Evolutionary conservation across 2,797 vertebrate genomes (phyloP).

Genomic region (Pogoniulus pusillus): DNA sequence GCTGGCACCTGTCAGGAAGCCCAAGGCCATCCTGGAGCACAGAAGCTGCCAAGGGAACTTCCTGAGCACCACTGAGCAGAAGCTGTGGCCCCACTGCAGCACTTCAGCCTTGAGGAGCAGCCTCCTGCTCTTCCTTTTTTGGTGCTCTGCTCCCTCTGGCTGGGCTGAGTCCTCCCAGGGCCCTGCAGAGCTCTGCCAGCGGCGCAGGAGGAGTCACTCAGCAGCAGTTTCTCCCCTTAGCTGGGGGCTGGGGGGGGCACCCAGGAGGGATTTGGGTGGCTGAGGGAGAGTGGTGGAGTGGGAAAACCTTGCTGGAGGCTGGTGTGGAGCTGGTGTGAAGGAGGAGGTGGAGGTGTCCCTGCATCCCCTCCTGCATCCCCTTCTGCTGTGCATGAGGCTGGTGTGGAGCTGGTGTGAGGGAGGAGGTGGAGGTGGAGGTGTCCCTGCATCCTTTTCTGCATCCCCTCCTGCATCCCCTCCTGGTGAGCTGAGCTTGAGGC

Average conservation of each 20-base stretch:
- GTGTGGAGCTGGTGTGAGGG: not conserved
- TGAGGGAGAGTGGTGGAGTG: not conserved
- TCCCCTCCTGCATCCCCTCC: fast-evolving
- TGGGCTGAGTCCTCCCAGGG: not conserved
- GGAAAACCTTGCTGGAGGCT: not conserved
- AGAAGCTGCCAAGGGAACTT: not conserved
- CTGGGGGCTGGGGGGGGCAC: not conserved
- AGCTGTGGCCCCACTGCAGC: not conserved
- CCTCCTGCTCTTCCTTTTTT: not conserved
- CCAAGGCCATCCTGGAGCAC: not conserved
- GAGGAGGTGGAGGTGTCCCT: too few species aligned
- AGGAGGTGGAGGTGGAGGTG: fast-evolving
- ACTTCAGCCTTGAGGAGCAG: not conserved
- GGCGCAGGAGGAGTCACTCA: not conserved
- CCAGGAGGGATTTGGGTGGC: not conserved
- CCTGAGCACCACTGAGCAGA: not conserved
- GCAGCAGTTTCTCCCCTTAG: not conserved
- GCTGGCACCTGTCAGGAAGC: not conserved
- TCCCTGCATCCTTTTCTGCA: fast-evolving
- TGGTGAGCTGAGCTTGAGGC: too few species aligned
- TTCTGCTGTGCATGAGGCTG: not conserved
- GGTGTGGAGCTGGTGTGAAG: fast-evolving
- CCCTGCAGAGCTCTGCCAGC: fast-evolving
- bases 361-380: fast-evolving
- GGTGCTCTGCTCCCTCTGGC: not conserved